Percentiles rank a stretch among this genome's conserved stretches.
phyloP scores from a whole-genome alignment of 2,797 vertebrate genomes.

The Epinephelus malabaricus region DNA sequence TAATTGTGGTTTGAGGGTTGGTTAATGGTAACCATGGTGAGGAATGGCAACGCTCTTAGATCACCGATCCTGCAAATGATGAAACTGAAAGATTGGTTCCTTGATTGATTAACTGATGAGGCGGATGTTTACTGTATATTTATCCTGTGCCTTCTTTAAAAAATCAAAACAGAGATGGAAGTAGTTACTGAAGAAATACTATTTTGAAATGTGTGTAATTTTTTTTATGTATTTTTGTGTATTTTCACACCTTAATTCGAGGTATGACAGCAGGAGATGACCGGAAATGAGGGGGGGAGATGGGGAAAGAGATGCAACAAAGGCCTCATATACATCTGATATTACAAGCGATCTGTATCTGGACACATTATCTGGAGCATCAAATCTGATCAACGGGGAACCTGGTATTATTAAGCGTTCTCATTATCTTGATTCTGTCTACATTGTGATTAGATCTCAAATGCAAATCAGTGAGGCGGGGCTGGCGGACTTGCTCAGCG shows the following conservation, averaged over 20 bases:
- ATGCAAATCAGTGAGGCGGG: constrained; percentile 7
- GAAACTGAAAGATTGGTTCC: constrained; percentile 28
- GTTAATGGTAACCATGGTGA: constrained; percentile 46
- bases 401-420: constrained; percentile 10
- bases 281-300: constrained; percentile 4
- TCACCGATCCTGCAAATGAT: constrained; percentile 46
- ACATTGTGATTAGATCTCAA: constrained; percentile 13
- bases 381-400: constrained; percentile 24
- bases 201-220: constrained; percentile 1
- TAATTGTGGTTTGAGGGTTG: constrained; percentile 45
- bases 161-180: constrained; percentile 7
- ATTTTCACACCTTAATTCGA: constrained; percentile 16
- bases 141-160: constrained; percentile 19
- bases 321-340: constrained; percentile 13
- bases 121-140: constrained; percentile 27
- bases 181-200: not conserved
- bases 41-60: constrained; percentile 15
- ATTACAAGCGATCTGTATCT: constrained; percentile 30
- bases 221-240: not conserved
- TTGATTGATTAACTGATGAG: constrained; percentile 43
- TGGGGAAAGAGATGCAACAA: constrained; percentile 3
- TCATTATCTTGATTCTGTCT: constrained; percentile 22
- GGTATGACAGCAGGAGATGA: not conserved
- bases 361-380: constrained; percentile 26
- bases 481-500: not conserved